Evolutionary conservation across 92 coral and sea anemone species (phyloP).

Genomic region (Bergia sp.): DNA sequence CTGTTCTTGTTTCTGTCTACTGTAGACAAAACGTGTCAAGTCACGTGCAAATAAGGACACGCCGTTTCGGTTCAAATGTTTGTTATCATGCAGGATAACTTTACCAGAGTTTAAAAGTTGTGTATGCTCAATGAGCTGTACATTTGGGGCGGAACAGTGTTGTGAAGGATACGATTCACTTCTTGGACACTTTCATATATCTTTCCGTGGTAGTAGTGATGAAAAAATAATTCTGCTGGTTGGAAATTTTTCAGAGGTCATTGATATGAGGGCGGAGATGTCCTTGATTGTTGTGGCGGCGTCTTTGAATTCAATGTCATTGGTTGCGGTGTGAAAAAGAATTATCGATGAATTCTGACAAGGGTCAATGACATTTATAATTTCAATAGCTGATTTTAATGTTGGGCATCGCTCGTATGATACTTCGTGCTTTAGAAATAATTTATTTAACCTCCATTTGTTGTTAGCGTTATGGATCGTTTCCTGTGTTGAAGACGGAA

Average conservation of each 20-base stretch:
- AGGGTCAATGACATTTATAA: slow-evolving; percentile 22
- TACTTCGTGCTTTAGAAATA: slow-evolving; percentile 17
- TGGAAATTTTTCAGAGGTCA: slow-evolving; percentile 32
- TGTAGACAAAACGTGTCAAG: slow-evolving; percentile 27
- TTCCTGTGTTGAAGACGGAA: no score
- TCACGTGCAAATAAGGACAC: slow-evolving; percentile 36
- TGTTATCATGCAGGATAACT: slow-evolving; percentile 30
- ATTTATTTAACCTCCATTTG: background rate
- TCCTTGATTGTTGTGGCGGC: slow-evolving; percentile 1
- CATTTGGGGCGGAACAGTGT: slow-evolving; percentile 1
- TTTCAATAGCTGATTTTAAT: slow-evolving; percentile 7
- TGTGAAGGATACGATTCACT: background rate
- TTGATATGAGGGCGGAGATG: slow-evolving; percentile 8
- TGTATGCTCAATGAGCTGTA: background rate
- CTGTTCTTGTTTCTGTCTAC: slow-evolving; percentile 3
- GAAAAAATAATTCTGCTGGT: slow-evolving; percentile 14
- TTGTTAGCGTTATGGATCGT: no score
- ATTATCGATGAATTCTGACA: slow-evolving; percentile 27
- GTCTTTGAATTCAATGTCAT: slow-evolving; percentile 33
- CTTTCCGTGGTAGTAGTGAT: slow-evolving; percentile 27
- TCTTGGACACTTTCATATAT: slow-evolving; percentile 18
- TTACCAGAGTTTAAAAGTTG: slow-evolving; percentile 3
- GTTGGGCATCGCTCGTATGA: slow-evolving; percentile 36
- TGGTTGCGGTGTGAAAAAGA: slow-evolving; percentile 25
- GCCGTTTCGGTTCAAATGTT: slow-evolving; percentile 37